Base-by-base conservation (phyloP, 2,888 invertebrate species). In the Sarcophaga rosellei region DNA sequence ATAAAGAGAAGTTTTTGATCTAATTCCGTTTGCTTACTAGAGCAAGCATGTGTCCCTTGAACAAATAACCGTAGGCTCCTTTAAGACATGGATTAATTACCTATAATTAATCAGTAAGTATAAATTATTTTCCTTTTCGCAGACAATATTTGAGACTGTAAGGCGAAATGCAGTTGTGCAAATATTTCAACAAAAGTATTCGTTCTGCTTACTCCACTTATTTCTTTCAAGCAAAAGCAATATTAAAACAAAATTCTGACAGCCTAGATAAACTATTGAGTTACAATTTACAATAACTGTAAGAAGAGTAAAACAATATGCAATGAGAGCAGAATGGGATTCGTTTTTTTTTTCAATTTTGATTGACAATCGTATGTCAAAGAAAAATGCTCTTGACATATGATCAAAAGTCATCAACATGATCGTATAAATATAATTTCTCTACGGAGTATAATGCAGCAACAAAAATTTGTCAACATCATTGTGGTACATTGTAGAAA, bases 391-490 rank as follows among this genome's bases (percentile, higher is more conserved):
- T 78, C 74, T 81, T 81, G 74, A 75, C 74, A 84, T 81, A 17
- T 74, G 68, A 82, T 57, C 63, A 82, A 76, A 77, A 81, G 81
- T 65, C 59, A 70, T 81, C 70, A 81, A 61, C 62, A 69, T 69
- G 25, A 73, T 78, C 47, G 17, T 47, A 45, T 72, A 17, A 72
- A 53, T 12, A 68, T 5, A 68, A 45, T 44, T n/a, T 57, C 25
- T 17, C 3, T 44, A 68, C 11, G 4, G 21, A 21, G 20, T 23
- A 65, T 53, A 79, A 72, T 59, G n/a, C 4, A 44, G n/a, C 4
- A 44, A 69, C 10, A 68, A 84, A 61, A 84, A 81, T 84, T 86
- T 86, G 80, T 86, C 84, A 86, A 84, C 77, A 81, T 86, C 84
- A 86, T 35, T 83, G 72, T 44, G 12, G 53, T 45, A 44, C 21